These are phyloP conservation scores for Machimus rusticus DNA, from an alignment of 2,888 invertebrate genomes.

Conservation along the genomic window DNA sequence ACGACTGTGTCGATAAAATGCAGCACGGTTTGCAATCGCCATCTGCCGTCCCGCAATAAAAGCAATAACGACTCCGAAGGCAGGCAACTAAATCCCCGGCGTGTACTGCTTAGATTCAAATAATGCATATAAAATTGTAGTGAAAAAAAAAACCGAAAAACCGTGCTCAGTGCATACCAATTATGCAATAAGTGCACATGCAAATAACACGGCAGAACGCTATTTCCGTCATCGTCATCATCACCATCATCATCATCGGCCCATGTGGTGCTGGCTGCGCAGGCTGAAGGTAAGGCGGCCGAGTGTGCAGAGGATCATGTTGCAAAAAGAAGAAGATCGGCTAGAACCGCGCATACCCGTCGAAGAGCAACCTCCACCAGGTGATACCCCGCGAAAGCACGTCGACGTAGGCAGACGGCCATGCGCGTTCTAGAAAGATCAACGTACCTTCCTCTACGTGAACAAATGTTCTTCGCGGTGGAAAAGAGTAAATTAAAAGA, in stretches of 20 bases:
- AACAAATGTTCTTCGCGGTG: not conserved
- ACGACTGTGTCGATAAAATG: not conserved
- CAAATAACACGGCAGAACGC: slow-evolving; percentile 25
- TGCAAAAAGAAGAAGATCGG: not conserved
- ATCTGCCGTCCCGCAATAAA: not conserved
- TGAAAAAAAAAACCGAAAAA: not conserved
- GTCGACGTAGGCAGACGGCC: not conserved
- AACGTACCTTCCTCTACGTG: slow-evolving; percentile 22
- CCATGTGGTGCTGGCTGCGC: not conserved
- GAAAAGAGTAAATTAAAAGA: not conserved
- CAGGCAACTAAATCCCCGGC: not conserved
- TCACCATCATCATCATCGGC: not conserved
- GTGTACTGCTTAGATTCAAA: not conserved
- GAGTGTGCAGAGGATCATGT: not conserved
- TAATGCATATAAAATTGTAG: not conserved
- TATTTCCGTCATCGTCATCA: slow-evolving; percentile 31
- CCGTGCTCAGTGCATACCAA: slow-evolving; percentile 17
- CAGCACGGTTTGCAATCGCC: not conserved
- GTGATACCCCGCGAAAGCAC: not conserved
- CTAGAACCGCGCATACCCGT: not conserved
- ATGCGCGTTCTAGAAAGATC: slow-evolving; percentile 37
- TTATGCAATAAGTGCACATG: slow-evolving; percentile 36
- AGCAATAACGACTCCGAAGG: not conserved
- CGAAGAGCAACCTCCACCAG: not conserved
- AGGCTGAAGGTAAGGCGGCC: not conserved